Percentiles rank a stretch among this genome's conserved stretches.
phyloP scores from a whole-genome alignment of 2,797 vertebrate genomes.

The Salarias fasciatus region DNA sequence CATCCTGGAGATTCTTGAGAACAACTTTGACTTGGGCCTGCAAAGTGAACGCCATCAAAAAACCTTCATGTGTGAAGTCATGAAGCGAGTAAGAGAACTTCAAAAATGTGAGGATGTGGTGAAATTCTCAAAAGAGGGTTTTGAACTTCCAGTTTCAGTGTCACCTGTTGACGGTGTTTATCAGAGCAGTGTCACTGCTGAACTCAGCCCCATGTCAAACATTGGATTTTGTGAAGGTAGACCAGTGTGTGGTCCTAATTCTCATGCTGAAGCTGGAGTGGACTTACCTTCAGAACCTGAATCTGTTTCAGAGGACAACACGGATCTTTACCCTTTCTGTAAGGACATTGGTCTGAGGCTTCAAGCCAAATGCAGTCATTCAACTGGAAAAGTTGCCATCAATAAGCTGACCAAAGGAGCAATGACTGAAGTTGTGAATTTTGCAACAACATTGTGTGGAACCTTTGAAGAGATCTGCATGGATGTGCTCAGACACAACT shows the following conservation, averaged over 20 bases:
- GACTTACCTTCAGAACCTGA: too few species aligned
- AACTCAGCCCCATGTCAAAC: too few species aligned
- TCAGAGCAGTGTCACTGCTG: too few species aligned
- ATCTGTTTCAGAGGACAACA: too few species aligned
- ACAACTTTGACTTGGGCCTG: constrained; percentile 34
- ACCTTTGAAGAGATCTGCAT: constrained; percentile 44
- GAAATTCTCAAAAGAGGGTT: constrained; percentile 34
- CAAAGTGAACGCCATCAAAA: constrained; percentile 5
- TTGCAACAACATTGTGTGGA: constrained; percentile 42
- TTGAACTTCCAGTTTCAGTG: constrained; percentile 19
- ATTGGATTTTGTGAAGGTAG: too few species aligned
- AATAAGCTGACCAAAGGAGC: constrained; percentile 27
- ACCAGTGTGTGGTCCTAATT: too few species aligned
- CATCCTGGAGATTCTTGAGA: constrained; percentile 48
- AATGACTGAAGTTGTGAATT: constrained; percentile 39
- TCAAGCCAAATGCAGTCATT: background rate
- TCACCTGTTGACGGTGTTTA: background rate
- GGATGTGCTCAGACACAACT: constrained; percentile 40
- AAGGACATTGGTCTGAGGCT: constrained; percentile 15
- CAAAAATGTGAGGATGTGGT: constrained; percentile 3
- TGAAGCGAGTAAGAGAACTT: constrained; percentile 20
- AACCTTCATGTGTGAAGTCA: constrained; percentile 14
- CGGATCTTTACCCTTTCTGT: constrained; percentile 5
- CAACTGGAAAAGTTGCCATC: constrained; percentile 1
- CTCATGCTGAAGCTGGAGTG: too few species aligned